Evolutionary conservation across 1,140 invertebrate genomes (phyloP).

Genomic region (Helicoverpa zea): DNA sequence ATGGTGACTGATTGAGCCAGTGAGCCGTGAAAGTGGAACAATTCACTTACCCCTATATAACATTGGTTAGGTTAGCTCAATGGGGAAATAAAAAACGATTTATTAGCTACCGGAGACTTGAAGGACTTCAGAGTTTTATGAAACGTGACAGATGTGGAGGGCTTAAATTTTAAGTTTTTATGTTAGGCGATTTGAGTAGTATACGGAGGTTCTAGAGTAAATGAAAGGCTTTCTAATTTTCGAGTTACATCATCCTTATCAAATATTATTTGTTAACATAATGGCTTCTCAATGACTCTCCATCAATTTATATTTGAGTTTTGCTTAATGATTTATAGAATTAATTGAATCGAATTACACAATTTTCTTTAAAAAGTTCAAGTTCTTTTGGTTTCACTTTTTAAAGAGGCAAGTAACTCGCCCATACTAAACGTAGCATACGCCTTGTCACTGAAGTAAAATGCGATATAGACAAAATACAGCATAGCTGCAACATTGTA

Average conservation of each 20-base stretch:
- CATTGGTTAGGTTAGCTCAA: constrained; percentile 16
- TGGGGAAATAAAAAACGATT: constrained; percentile 9
- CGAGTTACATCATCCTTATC: no score
- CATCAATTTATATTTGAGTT: no score
- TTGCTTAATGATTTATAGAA: no score
- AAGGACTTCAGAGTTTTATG: background rate
- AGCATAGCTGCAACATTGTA: background rate
- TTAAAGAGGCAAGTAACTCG: background rate
- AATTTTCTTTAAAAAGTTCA: no score
- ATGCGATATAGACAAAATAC: constrained; percentile 24
- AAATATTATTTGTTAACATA: no score
- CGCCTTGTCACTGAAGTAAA: background rate
- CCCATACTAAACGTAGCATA: background rate
- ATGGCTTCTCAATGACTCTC: no score
- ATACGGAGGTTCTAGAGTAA: background rate
- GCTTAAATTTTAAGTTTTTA: background rate
- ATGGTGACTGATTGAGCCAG: constrained; percentile 9
- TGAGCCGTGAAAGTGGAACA: constrained; percentile 19
- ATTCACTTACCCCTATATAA: constrained; percentile 21
- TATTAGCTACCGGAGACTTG: constrained; percentile 8
- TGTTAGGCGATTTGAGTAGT: background rate
- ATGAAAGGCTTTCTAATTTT: background rate
- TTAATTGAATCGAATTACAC: no score
- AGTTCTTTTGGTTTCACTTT: no score
- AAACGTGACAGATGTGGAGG: background rate